Base-by-base conservation (phyloP, 2,888 invertebrate genomes). In the Chirona hameri region DNA sequence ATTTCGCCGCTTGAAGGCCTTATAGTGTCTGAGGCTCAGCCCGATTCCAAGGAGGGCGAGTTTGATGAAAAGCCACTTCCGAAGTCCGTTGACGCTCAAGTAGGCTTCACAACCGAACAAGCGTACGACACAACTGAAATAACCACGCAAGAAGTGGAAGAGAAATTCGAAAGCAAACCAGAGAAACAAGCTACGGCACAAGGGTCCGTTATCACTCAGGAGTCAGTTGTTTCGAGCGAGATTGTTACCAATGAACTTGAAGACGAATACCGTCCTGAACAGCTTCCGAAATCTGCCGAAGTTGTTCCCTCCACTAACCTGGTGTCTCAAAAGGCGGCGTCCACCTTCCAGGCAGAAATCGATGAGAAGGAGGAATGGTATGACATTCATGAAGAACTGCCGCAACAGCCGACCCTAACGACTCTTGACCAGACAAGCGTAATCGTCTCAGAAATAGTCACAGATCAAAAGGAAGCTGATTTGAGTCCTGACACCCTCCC, bases 361-460 rank as follows among this genome's bases (percentile, higher is more conserved):
- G 76, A 76, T 12, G 76, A 76, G 15, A 76, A 39, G 29, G 76
- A 76, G 39, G 76, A 76, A 39, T 76, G 76, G 76, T 76, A 76
- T 10, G 76, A 76, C 24, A 39, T 76, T 21, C 31, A 31, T 10
- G 39, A 39, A 27, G 76, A 76, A 18, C 29, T 39, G 21, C 31
- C 39, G 2, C 15, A 21, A 27, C 29, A 76, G 21, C 76, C 76
- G 29, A 76, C 76, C 7, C 7, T 31, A 21, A 24, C 18, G 21
- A 39, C 46, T 12, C 2, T 79, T 24, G 27, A 48, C n/a, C 79
- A 52, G 52, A 9, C 52, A 27, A 21, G 39, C 4, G 5, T 79
- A 14, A 9, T 52, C 10, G 79, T 79, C 14, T 52, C 52, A 24
- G 79, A 79, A 27, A 24, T 79, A 9, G 52, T 52, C 15, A 52